phyloP scores from a whole-genome alignment of 2,888 invertebrate species.

The Meloe dianella region DNA sequence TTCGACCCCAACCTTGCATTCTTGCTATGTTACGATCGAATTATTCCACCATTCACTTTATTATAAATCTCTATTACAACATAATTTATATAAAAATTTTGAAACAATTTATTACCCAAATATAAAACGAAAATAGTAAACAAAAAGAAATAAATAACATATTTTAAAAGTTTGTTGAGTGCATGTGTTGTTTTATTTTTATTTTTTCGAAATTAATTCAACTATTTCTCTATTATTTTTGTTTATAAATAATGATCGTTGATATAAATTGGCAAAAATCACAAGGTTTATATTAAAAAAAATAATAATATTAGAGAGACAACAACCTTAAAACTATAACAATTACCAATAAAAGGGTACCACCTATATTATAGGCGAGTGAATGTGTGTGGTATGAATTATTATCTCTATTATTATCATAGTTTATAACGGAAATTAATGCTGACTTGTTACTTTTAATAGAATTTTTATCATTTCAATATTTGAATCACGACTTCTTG shows the following conservation, averaged over 20 bases:
- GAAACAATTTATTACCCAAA: background rate
- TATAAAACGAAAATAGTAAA: background rate
- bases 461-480: background rate
- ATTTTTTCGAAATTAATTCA: background rate
- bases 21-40: slow-evolving; percentile 5
- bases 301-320: too few relatives aligned
- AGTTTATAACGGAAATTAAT: background rate
- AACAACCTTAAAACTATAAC: slow-evolving; percentile 1
- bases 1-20: slow-evolving; percentile 12
- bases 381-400: slow-evolving; percentile 7
- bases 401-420: slow-evolving; percentile 8
- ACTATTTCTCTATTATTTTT: background rate
- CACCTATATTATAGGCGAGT: background rate
- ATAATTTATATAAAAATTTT: slow-evolving; percentile 6
- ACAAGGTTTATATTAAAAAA: background rate
- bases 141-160: background rate
- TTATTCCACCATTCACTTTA: slow-evolving; percentile 11
- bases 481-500: background rate
- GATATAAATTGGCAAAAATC: background rate
- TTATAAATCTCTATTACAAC: background rate
- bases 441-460: background rate
- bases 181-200: too few relatives aligned
- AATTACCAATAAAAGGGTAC: background rate
- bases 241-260: background rate
- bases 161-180: too few relatives aligned